Evolutionary conservation across 1,140 invertebrate species (phyloP), one percentile per base, ranked within the genome.

Genomic region (Antheraea mylitta): DNA sequence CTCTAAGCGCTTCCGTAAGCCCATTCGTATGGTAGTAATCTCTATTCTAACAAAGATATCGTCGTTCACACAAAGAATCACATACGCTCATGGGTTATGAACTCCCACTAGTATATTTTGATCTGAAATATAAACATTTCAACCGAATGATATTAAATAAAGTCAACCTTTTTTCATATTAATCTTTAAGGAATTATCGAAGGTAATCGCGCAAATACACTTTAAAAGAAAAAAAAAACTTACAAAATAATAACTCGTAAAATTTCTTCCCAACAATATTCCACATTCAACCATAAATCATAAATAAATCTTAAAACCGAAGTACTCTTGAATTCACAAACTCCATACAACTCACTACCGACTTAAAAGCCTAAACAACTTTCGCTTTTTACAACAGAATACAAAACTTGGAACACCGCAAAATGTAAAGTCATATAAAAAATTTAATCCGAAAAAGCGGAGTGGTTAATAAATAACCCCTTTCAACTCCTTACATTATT

Each of bases 391-490:
- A 53, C 16, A 53, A 16, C 45, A 16, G 45, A 16, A 53, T 13
- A 53, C 10, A 16, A 53, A 53, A 53, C 45, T 53, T 53, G 1
- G 45, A 9, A 53, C 9, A 53, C 45, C 45, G 45, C 45, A 53
- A 53, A 53, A 13, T 53, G 45, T 16, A 53, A 53, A 53, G 45
- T 53, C 45, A 53, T 53, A 53, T 53, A 53, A 53, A 53, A 53
- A 53, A 16, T 53, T 53, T 53, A 53, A 53, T 53, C 45, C 16
- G 45, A 13, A 16, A 16, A 53, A 53, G 1, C 11, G 45, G 13
- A 53, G 16, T 13, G 45, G 45, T 53, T 13, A 53, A 53, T 53
- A 53, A 53, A 53, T 53, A n/a, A 53, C 45, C 45, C 45, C 45
- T 16, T 53, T 53, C 13, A 6, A 16, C 10, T 7, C 38, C 38